phyloP scores from a whole-genome alignment of 2,888 invertebrate species.

The Stenchaetothrips biformis region DNA sequence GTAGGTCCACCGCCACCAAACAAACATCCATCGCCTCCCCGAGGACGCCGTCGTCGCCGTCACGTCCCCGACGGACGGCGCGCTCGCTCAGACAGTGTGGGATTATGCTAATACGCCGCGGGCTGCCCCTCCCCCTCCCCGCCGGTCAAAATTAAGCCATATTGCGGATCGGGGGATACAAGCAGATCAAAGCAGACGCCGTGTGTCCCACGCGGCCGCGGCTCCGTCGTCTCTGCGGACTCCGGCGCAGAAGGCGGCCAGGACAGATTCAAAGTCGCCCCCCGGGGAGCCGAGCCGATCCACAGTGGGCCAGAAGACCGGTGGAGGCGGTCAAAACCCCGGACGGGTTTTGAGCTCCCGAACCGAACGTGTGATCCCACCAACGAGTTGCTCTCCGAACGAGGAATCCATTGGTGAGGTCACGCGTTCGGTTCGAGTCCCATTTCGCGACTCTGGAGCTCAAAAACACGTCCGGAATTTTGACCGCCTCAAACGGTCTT shows the following conservation, averaged over 20 bases:
- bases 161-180: slow-evolving; percentile 15
- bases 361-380: too few relatives aligned
- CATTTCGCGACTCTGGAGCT: too few relatives aligned
- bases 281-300: not conserved
- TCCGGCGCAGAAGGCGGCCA: not conserved
- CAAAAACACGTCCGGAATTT: too few relatives aligned
- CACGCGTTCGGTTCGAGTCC: too few relatives aligned
- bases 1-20: not conserved
- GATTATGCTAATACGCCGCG: not conserved
- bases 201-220: not conserved
- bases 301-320: too few relatives aligned
- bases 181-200: slow-evolving; percentile 10
- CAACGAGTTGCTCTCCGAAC: too few relatives aligned
- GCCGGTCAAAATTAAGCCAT: slow-evolving; percentile 15
- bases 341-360: too few relatives aligned
- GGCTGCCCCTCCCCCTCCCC: not conserved
- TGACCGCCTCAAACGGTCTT: too few relatives aligned
- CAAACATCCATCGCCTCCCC: not conserved
- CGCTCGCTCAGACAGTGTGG: not conserved
- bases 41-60: not conserved
- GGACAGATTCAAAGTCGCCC: slow-evolving; percentile 19
- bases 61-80: too few relatives aligned
- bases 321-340: too few relatives aligned
- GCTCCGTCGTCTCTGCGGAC: not conserved
- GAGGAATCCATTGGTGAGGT: too few relatives aligned